Percentiles rank a stretch among this genome's conserved stretches.
Conservation (phyloP, 1,140 invertebrate genomes). For the Luehdorfia chinensis region DNA sequence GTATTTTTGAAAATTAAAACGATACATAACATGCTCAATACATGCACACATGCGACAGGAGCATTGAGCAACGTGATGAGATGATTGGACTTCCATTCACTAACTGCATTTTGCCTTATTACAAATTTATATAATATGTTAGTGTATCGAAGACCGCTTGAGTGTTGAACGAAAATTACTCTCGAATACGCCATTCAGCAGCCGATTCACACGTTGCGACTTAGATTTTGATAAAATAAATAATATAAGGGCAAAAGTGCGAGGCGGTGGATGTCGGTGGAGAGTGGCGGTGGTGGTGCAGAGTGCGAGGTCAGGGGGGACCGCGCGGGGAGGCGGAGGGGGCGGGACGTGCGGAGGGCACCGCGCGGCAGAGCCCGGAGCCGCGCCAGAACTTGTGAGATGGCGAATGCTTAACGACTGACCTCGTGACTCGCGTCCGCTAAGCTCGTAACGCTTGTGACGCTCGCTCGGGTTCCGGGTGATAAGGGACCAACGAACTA, state of each 20-base stretch:
- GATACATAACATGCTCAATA: slow-evolving; percentile 1
- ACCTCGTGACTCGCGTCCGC: slow-evolving; percentile 59
- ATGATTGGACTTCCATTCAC: slow-evolving; percentile 23
- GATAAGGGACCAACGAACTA: slow-evolving; percentile 45
- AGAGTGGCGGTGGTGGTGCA: slow-evolving; percentile 15
- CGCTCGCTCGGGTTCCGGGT: slow-evolving; percentile 55
- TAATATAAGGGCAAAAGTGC: slow-evolving; percentile 15
- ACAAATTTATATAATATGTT: slow-evolving; percentile 7
- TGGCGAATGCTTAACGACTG: slow-evolving; percentile 72
- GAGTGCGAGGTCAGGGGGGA: slow-evolving; percentile 18
- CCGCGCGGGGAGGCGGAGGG: slow-evolving; percentile 20
- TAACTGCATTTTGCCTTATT: slow-evolving; percentile 15
- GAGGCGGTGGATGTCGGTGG: slow-evolving; percentile 9
- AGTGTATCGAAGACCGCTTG: slow-evolving; percentile 20
- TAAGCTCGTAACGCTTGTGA: slow-evolving; percentile 42
- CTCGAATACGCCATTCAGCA: not conserved
- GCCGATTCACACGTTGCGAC: too few relatives aligned
- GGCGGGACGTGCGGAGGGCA: not conserved
- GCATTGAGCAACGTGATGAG: slow-evolving; percentile 17
- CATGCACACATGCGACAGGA: slow-evolving; percentile 27
- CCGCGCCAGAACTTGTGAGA: slow-evolving; percentile 71
- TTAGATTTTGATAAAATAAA: too few relatives aligned
- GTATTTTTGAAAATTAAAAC: too few relatives aligned
- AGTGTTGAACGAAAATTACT: not conserved
- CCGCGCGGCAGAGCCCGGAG: slow-evolving; percentile 34